phyloP scores from a whole-genome alignment of 1,140 invertebrate genomes.

The Drosophila sp. region DNA sequence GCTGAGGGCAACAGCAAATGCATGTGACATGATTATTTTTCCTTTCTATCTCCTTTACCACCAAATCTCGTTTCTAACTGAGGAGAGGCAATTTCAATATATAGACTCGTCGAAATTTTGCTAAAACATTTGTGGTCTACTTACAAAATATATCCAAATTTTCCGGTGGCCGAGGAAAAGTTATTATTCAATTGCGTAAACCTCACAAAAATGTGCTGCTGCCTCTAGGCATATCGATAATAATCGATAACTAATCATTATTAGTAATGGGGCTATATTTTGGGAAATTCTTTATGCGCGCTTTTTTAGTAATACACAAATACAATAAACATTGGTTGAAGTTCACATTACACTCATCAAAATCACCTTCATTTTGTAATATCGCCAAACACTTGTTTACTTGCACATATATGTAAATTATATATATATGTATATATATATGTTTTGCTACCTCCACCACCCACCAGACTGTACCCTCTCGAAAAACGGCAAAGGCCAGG shows the following conservation, averaged over 20 bases:
- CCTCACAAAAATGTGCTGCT: constrained; percentile 65
- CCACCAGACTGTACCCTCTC: constrained; percentile 55
- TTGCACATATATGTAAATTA: background rate
- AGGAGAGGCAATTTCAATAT: background rate
- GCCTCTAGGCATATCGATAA: constrained; percentile 27
- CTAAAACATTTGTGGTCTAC: constrained; percentile 11
- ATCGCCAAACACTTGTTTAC: background rate
- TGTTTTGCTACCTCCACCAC: background rate
- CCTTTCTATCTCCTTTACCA: background rate
- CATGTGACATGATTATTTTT: constrained; percentile 62
- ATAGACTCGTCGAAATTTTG: too few species aligned
- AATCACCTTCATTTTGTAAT: background rate
- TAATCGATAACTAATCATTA: background rate
- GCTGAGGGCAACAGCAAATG: constrained; percentile 63
- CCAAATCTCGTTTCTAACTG: constrained; percentile 26
- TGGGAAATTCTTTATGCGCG: constrained; percentile 48
- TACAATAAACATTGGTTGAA: background rate
- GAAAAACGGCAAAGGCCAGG: constrained; percentile 39
- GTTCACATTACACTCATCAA: background rate
- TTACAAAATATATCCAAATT: constrained; percentile 33
- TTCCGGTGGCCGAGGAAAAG: constrained; percentile 28
- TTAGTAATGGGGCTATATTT: constrained; percentile 5
- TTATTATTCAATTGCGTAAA: constrained; percentile 72
- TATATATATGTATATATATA: background rate
- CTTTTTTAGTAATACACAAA: constrained; percentile 22